Base-by-base conservation (phyloP, 2,888 invertebrate genomes). In the Ormyrus pomaceus region DNA sequence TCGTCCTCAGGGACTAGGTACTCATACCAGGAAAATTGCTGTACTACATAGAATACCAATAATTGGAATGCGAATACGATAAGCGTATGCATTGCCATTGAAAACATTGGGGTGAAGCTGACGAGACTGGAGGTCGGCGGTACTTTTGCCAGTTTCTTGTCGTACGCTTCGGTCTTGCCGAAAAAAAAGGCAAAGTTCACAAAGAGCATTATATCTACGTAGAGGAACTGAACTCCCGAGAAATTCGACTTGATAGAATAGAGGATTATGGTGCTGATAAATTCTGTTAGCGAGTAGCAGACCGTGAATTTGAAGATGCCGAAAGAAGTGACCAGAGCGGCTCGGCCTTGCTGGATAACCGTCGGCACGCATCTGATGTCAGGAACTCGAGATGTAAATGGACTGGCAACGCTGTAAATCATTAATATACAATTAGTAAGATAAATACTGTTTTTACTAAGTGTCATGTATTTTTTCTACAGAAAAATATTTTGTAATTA, bases 261-360 rank as follows among this genome's bases (percentile, higher is more conserved):
- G 0, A 97, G 92, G 82, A 96, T 94, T 56, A 96, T 93, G 13
- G 96, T 95, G 6, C 96, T 95, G 86, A 95, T 93, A 91, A 97
- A 98, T 92, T 98, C 97, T 73, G 97, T 97, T 58, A 98, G 92
- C 78, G 96, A 96, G 91, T 97, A 97, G 84, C 95, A 93, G 77
- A 96, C 96, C 96, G 97, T 97, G 91, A 96, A 97, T 89, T 97
- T 97, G 91, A 97, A 97, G 77, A 96, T 95, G 5, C 96, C 96
- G 91, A 97, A 97, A 62, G 96, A 96, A 0, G 97, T 97, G 82
- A 96, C 96, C 83, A 98, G 92, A 0, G 97, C 96, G 85, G 96
- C 96, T 6, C 97, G 93, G 9, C 98, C 97, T 91, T 97, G 96
- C 82, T 95, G 92, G 83, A 96, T 95, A 6, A 97, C 92, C 82